phyloP scores from a whole-genome alignment of 2,888 invertebrate genomes.

The Xylota segnis region DNA sequence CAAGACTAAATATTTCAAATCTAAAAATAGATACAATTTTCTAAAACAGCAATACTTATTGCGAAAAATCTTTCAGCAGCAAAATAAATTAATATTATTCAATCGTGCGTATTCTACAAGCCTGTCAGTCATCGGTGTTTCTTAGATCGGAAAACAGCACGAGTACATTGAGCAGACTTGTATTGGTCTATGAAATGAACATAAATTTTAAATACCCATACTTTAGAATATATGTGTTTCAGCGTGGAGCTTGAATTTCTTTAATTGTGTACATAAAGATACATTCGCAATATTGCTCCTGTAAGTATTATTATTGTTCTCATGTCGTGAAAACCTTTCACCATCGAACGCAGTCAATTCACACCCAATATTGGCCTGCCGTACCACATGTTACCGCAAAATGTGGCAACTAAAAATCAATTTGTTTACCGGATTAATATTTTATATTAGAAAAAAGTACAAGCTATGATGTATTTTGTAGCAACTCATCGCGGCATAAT shows the following conservation, averaged over 20 bases:
- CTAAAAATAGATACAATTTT: too few relatives aligned
- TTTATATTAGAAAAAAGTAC: neutral
- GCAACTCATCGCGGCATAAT: neutral
- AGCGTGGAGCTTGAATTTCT: neutral
- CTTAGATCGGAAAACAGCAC: neutral
- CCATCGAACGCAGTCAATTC: too few relatives aligned
- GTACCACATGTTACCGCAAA: too few relatives aligned
- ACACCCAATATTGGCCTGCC: too few relatives aligned
- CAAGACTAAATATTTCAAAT: too few relatives aligned
- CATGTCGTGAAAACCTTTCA: too few relatives aligned
- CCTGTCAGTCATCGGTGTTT: neutral
- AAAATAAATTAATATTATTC: neutral
- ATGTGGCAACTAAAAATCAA: too few relatives aligned
- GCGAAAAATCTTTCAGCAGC: neutral
- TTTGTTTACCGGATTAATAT: too few relatives aligned
- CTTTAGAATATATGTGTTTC: constrained; percentile 4
- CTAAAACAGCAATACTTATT: too few relatives aligned
- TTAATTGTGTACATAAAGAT: constrained; percentile 8
- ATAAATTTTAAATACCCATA: neutral
- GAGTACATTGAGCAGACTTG: neutral
- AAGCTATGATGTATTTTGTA: neutral
- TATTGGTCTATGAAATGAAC: constrained; percentile 1
- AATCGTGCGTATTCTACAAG: neutral
- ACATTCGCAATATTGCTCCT: too few relatives aligned
- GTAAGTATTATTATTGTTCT: too few relatives aligned